Conservation (phyloP, 2,113 vertebrate genomes). For the Nansenia antarctica region DNA sequence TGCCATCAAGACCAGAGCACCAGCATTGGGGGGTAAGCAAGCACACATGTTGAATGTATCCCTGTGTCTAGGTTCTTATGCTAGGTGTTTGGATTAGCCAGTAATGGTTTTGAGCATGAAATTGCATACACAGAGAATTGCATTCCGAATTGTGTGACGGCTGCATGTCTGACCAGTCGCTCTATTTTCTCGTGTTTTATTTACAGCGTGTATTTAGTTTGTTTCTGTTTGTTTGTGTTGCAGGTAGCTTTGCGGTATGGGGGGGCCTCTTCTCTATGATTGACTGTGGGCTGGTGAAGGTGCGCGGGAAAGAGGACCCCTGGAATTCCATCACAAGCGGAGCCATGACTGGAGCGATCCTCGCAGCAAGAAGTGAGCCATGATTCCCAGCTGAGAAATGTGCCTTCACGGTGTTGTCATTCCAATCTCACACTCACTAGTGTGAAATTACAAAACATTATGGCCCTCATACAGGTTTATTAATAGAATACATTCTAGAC, state of each 20-base stretch:
- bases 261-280: slow-evolving; percentile 97
- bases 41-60: neutral
- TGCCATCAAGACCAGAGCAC: slow-evolving; percentile 89
- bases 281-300: slow-evolving; percentile 92
- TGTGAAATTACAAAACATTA: neutral
- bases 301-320: slow-evolving; percentile 94
- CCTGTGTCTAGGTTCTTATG: neutral
- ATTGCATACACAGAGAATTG: no score
- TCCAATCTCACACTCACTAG: neutral
- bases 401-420: neutral
- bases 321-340: slow-evolving; percentile 98
- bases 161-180: no score
- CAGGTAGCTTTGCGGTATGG: slow-evolving; percentile 97
- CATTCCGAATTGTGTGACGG: no score
- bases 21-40: slow-evolving; percentile 88
- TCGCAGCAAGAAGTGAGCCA: slow-evolving; percentile 93
- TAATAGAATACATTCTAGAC: no score
- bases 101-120: neutral
- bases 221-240: slow-evolving; percentile 6
- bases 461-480: neutral
- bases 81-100: no score
- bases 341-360: slow-evolving; percentile 92
- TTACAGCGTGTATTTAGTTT: neutral
- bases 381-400: neutral
- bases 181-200: no score